Evolutionary conservation across 2,797 vertebrate species (phyloP), one percentile per base, ranked within the genome.

Genomic region (Lacerta bilineata): DNA sequence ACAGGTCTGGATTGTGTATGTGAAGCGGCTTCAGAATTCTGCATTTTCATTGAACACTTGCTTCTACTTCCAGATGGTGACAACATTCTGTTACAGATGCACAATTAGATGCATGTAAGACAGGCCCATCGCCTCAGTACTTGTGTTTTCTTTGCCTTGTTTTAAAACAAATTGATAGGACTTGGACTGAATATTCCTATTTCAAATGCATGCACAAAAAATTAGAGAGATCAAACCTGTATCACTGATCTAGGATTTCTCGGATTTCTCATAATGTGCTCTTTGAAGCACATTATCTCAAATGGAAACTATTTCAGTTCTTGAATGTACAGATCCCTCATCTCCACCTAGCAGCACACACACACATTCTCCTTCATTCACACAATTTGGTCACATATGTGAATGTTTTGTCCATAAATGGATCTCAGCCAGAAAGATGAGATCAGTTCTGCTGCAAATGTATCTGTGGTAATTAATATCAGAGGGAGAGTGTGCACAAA

Each of bases 271-370:
- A 88, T 15, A 83, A 76, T 59, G 87, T 23, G 66, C 8, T 33
- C 93, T 93, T 91, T 83, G 39, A 81, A 90, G 71, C 33, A 36
- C 13, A 23, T 87, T 33, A 69, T 41, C 23, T 87, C 89, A 87
- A 88, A 87, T 13, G 29, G n/a, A 88, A 95, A 90, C 43, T 71
- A 79, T 50, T 75, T 23, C 0, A 4, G 79, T 5, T 29, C 20
- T 77, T 20, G 25, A 74, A 20, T 68, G 29, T 61, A 41, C 46
- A 88, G 6, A 27, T 33, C 68, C 17, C 33, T 11, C 46, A 13
- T 20, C 1, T 43, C 11, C 27, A 64, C 13, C 71, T n/a, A 29
- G 27, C 64, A 20, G 18, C 27, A 39, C 29, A n/a, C 29, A 39
- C 29, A 41, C 79, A n/a, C 27, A 69, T 3, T 15, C 64, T 8